Evolutionary conservation across 2,113 vertebrate species (phyloP).

Genomic region (Passer montanus): DNA sequence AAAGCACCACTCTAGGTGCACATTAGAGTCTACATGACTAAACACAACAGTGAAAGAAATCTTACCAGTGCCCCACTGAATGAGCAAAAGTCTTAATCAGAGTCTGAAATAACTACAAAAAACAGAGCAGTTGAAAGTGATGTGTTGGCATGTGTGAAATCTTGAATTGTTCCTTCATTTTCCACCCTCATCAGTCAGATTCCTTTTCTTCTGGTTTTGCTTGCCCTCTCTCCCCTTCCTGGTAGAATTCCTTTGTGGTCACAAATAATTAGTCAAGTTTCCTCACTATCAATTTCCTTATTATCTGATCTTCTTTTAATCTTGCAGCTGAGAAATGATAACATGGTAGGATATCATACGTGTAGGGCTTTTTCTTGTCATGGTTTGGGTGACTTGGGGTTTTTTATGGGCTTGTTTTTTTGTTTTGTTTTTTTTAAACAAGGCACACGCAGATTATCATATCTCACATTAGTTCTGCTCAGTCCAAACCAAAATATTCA

Average conservation of each 20-base stretch:
- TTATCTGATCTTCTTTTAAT: background rate
- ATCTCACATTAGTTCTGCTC: background rate
- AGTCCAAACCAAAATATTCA: background rate
- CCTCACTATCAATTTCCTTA: background rate
- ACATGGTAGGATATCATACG: background rate
- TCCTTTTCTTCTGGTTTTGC: background rate
- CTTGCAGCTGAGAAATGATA: background rate
- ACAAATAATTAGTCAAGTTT: background rate
- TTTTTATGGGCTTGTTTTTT: background rate
- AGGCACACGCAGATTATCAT: background rate
- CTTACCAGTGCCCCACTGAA: background rate
- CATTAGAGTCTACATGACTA: background rate
- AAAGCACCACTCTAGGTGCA: background rate
- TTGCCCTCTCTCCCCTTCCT: background rate
- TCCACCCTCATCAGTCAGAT: accelerated
- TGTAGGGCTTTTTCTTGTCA: background rate
- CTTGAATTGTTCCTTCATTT: background rate
- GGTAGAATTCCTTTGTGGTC: background rate
- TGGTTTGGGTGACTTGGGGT: background rate
- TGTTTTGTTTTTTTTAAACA: background rate
- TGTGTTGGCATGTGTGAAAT: background rate
- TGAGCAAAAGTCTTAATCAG: background rate
- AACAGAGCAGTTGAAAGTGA: background rate
- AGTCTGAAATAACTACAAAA: background rate
- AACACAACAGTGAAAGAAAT: background rate